These are phyloP conservation scores for Pachyrhynchus sulphureomaculatus DNA, from an alignment of 1,140 invertebrate genomes.

Conservation along the genomic window DNA sequence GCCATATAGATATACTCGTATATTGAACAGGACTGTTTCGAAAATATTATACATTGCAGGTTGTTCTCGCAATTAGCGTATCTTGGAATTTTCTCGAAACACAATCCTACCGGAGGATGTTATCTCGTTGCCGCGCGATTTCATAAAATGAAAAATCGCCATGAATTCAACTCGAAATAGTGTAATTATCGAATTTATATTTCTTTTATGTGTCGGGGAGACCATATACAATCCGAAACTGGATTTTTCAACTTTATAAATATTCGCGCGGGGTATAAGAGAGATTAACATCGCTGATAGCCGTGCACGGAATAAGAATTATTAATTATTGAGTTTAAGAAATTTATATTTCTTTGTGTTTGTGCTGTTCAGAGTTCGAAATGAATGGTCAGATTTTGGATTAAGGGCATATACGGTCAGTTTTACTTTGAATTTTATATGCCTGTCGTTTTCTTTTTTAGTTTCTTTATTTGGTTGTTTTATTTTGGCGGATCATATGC, in stretches of 20 bases:
- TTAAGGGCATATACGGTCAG: slow-evolving; percentile 10
- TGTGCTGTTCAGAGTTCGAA: slow-evolving; percentile 2
- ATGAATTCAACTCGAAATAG: slow-evolving; percentile 20
- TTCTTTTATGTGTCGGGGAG: slow-evolving; percentile 26
- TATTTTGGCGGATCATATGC: no score
- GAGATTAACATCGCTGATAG: slow-evolving; percentile 27
- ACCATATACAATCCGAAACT: slow-evolving; percentile 24
- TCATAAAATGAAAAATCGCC: slow-evolving; percentile 28
- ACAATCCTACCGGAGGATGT: slow-evolving; percentile 7
- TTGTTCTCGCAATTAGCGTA: no score
- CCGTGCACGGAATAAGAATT: slow-evolving; percentile 31
- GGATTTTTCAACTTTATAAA: slow-evolving; percentile 29
- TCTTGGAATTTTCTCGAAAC: slow-evolving; percentile 9
- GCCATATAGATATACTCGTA: no score
- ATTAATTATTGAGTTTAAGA: slow-evolving; percentile 33
- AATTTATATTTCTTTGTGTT: slow-evolving; percentile 33
- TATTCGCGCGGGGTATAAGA: slow-evolving; percentile 14
- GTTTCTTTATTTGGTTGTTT: no score
- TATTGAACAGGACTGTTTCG: no score
- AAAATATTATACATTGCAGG: no score
- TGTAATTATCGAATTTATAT: slow-evolving; percentile 31
- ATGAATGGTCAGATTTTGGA: slow-evolving; percentile 19
- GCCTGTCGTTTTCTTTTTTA: background rate
- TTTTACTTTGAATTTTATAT: background rate
- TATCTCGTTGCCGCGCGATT: slow-evolving; percentile 22